These are phyloP conservation scores for Tapera naevia DNA, from an alignment of 2,797 vertebrate genomes.

Conservation along the genomic window DNA sequence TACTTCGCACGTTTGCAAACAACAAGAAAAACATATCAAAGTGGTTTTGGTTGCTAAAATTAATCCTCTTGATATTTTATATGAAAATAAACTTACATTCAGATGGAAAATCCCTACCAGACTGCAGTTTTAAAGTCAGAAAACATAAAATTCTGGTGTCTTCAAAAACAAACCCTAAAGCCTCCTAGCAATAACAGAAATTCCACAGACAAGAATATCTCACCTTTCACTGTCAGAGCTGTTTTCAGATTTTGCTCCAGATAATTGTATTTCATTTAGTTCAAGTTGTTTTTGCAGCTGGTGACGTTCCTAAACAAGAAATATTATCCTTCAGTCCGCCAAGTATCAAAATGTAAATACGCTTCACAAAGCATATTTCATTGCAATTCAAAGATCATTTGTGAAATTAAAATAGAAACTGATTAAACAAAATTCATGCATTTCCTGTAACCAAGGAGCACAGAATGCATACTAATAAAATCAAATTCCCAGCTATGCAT, in stretches of 20 bases:
- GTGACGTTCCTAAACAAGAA: constrained; percentile 84
- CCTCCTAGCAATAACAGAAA: not conserved
- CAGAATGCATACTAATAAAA: not conserved
- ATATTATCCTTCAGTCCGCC: not conserved
- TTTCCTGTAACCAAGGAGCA: not conserved
- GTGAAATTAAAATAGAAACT: constrained; percentile 30
- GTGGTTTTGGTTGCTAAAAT: not conserved
- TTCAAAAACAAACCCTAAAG: not conserved
- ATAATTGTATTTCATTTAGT: constrained; percentile 85
- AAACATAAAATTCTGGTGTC: not conserved
- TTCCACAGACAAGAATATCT: not conserved
- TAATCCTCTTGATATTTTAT: not conserved
- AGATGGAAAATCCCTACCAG: not conserved
- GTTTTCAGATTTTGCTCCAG: constrained; percentile 75
- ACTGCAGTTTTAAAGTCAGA: not conserved
- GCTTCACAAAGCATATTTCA: not conserved
- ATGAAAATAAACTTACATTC: not conserved
- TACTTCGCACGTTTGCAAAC: not conserved
- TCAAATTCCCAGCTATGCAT: not conserved
- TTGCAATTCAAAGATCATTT: constrained; percentile 15
- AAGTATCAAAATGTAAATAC: not conserved
- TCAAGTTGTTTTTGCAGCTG: constrained; percentile 87
- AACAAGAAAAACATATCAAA: not conserved
- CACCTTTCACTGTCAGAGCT: constrained; percentile 70
- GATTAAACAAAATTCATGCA: not conserved